Percentiles rank a stretch among this genome's conserved stretches.
phyloP scores from a whole-genome alignment of 2,797 vertebrate genomes.

The Anguilla obscura region DNA sequence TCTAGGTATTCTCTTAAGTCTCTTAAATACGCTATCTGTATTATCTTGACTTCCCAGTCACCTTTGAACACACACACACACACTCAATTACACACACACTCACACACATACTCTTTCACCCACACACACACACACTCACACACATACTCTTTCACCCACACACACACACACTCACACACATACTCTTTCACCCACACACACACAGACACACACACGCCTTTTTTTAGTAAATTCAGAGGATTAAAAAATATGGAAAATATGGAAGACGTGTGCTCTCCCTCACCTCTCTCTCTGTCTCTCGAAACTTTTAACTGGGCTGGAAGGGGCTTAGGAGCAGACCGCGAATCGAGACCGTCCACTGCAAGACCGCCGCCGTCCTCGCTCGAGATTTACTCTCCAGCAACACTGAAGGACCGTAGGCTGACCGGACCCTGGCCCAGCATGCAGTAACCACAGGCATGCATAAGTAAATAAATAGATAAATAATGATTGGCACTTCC shows the following conservation, averaged over 20 bases:
- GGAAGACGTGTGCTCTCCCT: neutral
- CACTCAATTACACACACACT: too few species aligned
- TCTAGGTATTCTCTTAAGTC: conserved; percentile 66
- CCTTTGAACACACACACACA: conserved; percentile 52
- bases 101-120: too few species aligned
- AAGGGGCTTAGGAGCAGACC: neutral
- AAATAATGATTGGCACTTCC: neutral
- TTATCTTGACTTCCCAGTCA: conserved; percentile 48
- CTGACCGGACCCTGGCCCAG: neutral
- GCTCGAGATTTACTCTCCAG: neutral
- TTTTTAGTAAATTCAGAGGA: conserved; percentile 47
- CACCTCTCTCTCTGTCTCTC: neutral
- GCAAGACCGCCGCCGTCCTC: neutral
- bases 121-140: neutral
- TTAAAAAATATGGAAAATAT: neutral
- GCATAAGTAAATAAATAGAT: neutral
- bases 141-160: neutral
- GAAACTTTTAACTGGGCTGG: neutral
- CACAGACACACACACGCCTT: conserved; percentile 15
- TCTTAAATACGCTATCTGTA: conserved; percentile 53
- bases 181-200: conserved; percentile 12
- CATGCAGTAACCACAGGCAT: neutral
- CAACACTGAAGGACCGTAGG: neutral
- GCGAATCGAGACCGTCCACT: neutral
- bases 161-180: conserved; percentile 23